Evolutionary conservation across 2,888 invertebrate genomes (phyloP), one percentile per base, ranked within the genome.

Genomic region (Apamea sordens): DNA sequence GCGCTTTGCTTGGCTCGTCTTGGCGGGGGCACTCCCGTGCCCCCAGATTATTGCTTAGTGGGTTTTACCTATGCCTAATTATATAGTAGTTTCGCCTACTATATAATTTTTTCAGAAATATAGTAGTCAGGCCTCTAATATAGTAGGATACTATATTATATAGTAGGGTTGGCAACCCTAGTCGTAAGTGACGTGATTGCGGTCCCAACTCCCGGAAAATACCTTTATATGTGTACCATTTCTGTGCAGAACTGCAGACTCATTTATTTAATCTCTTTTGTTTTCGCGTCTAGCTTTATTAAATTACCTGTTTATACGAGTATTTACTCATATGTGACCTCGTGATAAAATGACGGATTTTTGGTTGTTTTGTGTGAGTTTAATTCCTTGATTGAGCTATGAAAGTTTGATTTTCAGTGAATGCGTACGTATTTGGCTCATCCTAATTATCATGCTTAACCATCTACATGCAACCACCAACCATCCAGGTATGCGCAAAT

Each of bases 131-230:
- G n/a, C n/a, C n/a, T n/a, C n/a, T n/a, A n/a, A n/a, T n/a, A n/a
- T n/a, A n/a, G n/a, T n/a, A n/a, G n/a, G n/a, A n/a, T n/a, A n/a
- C n/a, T n/a, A n/a, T n/a, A n/a, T n/a, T n/a, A n/a, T n/a, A n/a
- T n/a, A n/a, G n/a, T n/a, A n/a, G n/a, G n/a, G n/a, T n/a, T n/a
- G n/a, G n/a, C n/a, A n/a, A n/a, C n/a, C n/a, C n/a, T n/a, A 32
- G 61, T 77, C 65, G 32, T 74, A 86, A 75, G 74, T 75, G 21
- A 59, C 24, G 41, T 74, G 32, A 67, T 56, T 85, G 73, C 41
- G 70, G 73, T 76, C 28, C 81, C 61, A 5, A 47, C 44, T 56
- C 47, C 32, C n/a, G 65, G 47, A 28, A n/a, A 73, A 76, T 67
- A 71, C 75, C 63, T 80, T 32, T n/a, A 65, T 53, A 21, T 56